These are phyloP conservation scores for Odocoileus virginianus DNA, from an alignment of 2,113 vertebrate species.

Conservation along the genomic window DNA sequence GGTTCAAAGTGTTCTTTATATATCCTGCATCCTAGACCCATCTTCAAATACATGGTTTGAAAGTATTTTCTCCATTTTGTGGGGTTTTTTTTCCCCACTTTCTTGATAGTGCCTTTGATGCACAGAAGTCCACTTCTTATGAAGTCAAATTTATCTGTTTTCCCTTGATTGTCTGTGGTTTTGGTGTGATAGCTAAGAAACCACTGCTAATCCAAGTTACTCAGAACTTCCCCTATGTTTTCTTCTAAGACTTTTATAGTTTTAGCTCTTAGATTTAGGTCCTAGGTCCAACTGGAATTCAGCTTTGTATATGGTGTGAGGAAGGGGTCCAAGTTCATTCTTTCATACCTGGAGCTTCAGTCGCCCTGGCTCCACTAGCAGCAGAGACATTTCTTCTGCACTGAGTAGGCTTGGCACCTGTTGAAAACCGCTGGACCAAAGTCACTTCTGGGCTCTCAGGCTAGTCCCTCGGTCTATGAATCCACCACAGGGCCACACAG, in stretches of 20 bases:
- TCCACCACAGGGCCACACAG: no score
- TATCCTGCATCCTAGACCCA: neutral
- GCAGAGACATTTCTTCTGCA: neutral
- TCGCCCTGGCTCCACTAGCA: neutral
- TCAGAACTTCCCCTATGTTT: neutral
- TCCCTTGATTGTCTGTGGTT: neutral
- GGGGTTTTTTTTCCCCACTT: neutral
- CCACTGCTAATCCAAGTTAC: neutral
- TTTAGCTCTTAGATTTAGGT: neutral
- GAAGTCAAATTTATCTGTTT: neutral
- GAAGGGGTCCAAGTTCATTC: neutral
- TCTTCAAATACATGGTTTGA: neutral
- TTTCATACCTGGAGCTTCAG: neutral
- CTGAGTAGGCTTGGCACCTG: neutral
- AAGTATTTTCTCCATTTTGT: neutral
- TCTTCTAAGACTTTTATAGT: neutral
- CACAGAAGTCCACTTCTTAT: neutral
- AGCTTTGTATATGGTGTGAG: neutral
- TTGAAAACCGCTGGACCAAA: neutral
- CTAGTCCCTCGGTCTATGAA: neutral
- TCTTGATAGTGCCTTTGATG: neutral
- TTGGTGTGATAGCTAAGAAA: neutral
- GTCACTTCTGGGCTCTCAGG: neutral
- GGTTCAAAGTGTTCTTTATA: neutral
- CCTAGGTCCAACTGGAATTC: neutral